A percentile compares a stretch with the other conserved stretches of the same genome.
phyloP scores from a whole-genome alignment of 64 coral and sea anemone species.

The Actinia tenebrosa region DNA sequence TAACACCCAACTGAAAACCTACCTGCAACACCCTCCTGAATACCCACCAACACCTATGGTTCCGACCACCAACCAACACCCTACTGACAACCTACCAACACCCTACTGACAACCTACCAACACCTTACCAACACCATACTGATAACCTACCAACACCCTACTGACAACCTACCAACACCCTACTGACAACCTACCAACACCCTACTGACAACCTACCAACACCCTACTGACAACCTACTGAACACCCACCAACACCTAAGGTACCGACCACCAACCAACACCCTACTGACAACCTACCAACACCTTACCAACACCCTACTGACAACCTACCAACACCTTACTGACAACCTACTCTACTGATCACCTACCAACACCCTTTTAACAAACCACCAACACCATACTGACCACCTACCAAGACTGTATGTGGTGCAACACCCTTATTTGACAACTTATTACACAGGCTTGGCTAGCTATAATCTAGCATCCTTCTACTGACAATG shows the following conservation, averaged over 20 bases:
- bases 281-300: background rate
- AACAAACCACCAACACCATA: background rate
- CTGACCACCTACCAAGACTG: background rate
- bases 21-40: background rate
- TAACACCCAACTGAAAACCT: background rate
- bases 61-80: background rate
- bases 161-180: background rate
- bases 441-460: too few relatives aligned
- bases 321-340: background rate
- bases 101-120: background rate
- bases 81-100: background rate
- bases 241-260: background rate
- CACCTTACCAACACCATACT: background rate
- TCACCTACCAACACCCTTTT: background rate
- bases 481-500: too few relatives aligned
- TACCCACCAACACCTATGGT: background rate
- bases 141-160: background rate
- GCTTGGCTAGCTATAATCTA: too few relatives aligned
- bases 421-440: background rate
- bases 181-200: background rate
- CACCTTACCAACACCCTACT: background rate
- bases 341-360: background rate
- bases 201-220: background rate
- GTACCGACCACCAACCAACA: background rate
- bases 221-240: background rate